A percentile compares a stretch with the other conserved stretches of the same genome.
phyloP scores from a whole-genome alignment of 2,113 vertebrate species.

The Perccottus glenii region DNA sequence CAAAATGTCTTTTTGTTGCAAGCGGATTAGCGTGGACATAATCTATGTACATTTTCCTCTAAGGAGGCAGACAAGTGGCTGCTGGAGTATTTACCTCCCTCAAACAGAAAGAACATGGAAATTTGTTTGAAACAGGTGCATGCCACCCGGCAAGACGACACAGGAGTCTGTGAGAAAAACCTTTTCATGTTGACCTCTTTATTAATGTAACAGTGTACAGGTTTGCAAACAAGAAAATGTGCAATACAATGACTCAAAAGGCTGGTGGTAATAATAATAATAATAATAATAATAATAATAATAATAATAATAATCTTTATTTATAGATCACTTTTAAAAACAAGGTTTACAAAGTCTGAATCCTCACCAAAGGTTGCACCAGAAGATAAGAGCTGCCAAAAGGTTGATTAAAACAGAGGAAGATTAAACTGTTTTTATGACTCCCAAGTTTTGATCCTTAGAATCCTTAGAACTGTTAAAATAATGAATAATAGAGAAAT shows the following conservation, averaged over 20 bases:
- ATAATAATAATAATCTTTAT: too few relatives aligned
- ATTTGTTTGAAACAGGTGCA: slow-evolving; percentile 71
- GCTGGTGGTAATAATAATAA: too few relatives aligned
- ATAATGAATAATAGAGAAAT: not conserved
- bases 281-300: too few relatives aligned
- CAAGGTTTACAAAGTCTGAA: too few relatives aligned
- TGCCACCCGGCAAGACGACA: slow-evolving; percentile 38
- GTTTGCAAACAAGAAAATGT: not conserved
- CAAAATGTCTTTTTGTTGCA: slow-evolving; percentile 70
- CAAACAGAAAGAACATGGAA: slow-evolving; percentile 34
- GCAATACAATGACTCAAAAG: not conserved
- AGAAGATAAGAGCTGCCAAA: too few relatives aligned
- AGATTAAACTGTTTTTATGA: too few relatives aligned
- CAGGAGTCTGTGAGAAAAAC: slow-evolving; percentile 9
- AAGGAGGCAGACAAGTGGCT: slow-evolving; percentile 71
- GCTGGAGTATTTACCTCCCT: slow-evolving; percentile 67
- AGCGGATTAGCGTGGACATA: slow-evolving; percentile 72
- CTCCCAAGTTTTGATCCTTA: too few relatives aligned
- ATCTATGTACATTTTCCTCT: slow-evolving; percentile 73
- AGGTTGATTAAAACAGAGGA: too few relatives aligned
- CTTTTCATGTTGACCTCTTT: not conserved
- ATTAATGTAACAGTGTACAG: not conserved
- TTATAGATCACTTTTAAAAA: too few relatives aligned
- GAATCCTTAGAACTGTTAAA: too few relatives aligned
- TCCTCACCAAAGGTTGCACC: too few relatives aligned